phyloP scores from a whole-genome alignment of 2,797 vertebrate genomes.

The Pangasius sanitwongsei region DNA sequence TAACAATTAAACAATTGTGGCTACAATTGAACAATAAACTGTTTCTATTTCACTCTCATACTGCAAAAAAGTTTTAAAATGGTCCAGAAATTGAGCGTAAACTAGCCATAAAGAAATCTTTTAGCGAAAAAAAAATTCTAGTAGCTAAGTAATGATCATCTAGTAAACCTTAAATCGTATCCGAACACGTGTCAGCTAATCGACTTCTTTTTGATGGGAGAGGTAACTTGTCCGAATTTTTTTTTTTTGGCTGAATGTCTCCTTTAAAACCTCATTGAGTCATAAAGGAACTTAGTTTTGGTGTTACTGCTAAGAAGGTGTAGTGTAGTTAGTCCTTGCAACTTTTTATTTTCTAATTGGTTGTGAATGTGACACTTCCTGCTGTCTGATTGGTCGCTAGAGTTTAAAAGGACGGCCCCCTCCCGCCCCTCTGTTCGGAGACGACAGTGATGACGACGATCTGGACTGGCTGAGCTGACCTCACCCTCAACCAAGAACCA shows the following conservation, averaged over 20 bases:
- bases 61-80: neutral
- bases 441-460: conserved; percentile 87
- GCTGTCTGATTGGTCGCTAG: conserved; percentile 67
- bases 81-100: neutral
- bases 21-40: neutral
- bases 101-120: neutral
- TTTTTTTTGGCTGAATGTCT: neutral
- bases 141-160: neutral
- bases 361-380: neutral
- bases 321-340: neutral
- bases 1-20: too few species aligned
- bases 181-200: neutral
- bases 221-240: neutral
- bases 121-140: neutral
- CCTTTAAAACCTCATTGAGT: neutral
- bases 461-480: conserved; percentile 89
- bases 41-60: neutral
- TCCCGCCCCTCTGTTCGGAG: conserved; percentile 87
- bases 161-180: neutral
- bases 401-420: conserved; percentile 91
- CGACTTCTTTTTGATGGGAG: neutral
- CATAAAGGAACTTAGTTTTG: neutral
- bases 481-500: neutral
- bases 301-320: neutral
- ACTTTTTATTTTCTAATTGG: neutral